Percentiles rank a stretch among this genome's conserved stretches.
Evolutionary conservation across 2,888 invertebrate genomes (phyloP).

Genomic region (Graphium colonna): DNA sequence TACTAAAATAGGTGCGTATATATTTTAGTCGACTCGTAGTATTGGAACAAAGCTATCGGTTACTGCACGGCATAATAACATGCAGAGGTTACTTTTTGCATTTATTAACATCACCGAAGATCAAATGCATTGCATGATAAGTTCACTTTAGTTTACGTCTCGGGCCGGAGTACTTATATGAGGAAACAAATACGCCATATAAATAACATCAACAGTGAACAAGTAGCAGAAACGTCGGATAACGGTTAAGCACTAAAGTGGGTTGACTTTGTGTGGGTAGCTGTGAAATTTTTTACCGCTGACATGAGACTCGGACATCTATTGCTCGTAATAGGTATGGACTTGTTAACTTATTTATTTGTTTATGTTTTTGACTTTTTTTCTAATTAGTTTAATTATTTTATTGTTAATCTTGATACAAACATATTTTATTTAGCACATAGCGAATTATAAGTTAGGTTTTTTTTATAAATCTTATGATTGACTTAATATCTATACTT

Average conservation of each 20-base stretch:
- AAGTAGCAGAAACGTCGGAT: conserved; percentile 16
- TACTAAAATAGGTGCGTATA: conserved; percentile 37
- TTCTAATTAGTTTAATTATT: no score
- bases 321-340: conserved; percentile 28
- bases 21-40: conserved; percentile 54
- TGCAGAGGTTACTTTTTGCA: conserved; percentile 48
- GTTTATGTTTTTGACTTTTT: no score
- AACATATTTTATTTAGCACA: no score
- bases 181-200: conserved; percentile 20
- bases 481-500: no score
- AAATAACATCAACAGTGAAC: conserved; percentile 5
- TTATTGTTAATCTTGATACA: no score
- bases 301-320: conserved; percentile 25
- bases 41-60: conserved; percentile 44
- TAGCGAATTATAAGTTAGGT: no score
- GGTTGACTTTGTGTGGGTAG: conserved; percentile 20
- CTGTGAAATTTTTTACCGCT: conserved; percentile 9
- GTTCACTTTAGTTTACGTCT: conserved; percentile 53
- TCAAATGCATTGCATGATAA: conserved; percentile 51
- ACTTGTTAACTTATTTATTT: no score
- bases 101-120: conserved; percentile 43
- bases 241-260: conserved; percentile 23
- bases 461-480: no score
- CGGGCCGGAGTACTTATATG: conserved; percentile 28
- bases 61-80: conserved; percentile 31